Evolutionary conservation across 2,113 vertebrate species (phyloP).

Genomic region (Cyanoderma ruficeps): DNA sequence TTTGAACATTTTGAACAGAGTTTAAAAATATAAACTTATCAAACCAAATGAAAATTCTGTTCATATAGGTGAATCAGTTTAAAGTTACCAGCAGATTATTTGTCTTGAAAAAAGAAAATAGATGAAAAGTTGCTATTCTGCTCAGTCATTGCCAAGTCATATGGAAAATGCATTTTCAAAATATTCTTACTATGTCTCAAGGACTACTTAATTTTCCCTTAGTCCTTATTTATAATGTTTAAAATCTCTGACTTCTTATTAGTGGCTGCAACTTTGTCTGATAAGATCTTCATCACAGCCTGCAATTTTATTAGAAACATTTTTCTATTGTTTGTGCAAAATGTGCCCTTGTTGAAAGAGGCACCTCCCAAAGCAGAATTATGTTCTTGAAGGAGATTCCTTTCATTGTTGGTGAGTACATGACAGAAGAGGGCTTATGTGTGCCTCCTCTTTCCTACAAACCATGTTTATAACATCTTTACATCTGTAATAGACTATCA

Average conservation of each 20-base stretch:
- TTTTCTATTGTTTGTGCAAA: background rate
- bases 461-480: background rate
- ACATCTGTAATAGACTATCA: background rate
- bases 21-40: background rate
- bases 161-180: background rate
- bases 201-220: background rate
- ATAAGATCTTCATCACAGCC: background rate
- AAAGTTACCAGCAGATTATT: background rate
- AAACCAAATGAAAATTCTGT: background rate
- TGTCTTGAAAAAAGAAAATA: background rate
- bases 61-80: background rate
- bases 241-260: background rate
- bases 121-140: background rate
- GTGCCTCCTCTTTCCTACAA: background rate
- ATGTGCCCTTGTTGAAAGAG: background rate
- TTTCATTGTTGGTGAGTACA: background rate
- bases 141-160: background rate
- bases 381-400: background rate
- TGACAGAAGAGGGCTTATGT: background rate
- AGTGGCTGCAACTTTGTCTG: background rate
- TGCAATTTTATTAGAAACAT: background rate
- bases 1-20: background rate
- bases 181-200: background rate
- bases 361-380: background rate
- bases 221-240: background rate